Base-by-base conservation (phyloP, 1,140 invertebrate genomes). In the Asobara japonica region DNA sequence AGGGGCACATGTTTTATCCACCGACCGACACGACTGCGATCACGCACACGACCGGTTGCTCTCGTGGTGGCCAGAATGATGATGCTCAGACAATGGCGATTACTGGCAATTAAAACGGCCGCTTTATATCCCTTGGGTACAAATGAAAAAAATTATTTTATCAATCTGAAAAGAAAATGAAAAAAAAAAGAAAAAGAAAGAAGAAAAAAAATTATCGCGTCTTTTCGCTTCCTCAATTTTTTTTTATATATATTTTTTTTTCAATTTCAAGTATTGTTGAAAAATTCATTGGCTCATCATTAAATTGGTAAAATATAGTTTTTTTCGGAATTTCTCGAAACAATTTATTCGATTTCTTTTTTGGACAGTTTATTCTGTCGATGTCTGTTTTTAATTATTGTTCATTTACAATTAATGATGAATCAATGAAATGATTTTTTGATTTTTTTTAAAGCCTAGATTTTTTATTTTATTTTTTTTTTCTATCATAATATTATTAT, bases 1-100 rank as follows among this genome's bases (percentile, higher is more conserved):
- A 74, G 65, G 65, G 69, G 65, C 69, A 71, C 51, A 71, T 38
- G 65, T 41, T 38, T 71, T 65, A 65, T 56, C 69, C 33, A 71
- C 62, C 51, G 67, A 61, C 51, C 29, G 31, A 16, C 56, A 60
- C 31, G 51, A 61, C 67, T 61, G 67, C 56, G 45, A 62, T 20
- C 60, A 45, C 33, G 16, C 36, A 62, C 60, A 69, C 51, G 38
- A 62, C 68, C 60, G 22, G 60, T 70, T 31, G 60, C 60, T 45
- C 25, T 70, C 60, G 33, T 70, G 56, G 51, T 36, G 62, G 62
- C 36, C 18, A 65, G 30, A 65, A 11, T 65, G 22, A 60, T 27
- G 29, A 56, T 56, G 20, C 18, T 56, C 20, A 56, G 51, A 62
- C 4, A 62, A 62, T 62, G 60, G 60, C 25, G 29, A 62, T 25